Evolutionary conservation across 2,113 vertebrate genomes (phyloP), one percentile per base, ranked within the genome.

Genomic region (Petaurus breviceps): DNA sequence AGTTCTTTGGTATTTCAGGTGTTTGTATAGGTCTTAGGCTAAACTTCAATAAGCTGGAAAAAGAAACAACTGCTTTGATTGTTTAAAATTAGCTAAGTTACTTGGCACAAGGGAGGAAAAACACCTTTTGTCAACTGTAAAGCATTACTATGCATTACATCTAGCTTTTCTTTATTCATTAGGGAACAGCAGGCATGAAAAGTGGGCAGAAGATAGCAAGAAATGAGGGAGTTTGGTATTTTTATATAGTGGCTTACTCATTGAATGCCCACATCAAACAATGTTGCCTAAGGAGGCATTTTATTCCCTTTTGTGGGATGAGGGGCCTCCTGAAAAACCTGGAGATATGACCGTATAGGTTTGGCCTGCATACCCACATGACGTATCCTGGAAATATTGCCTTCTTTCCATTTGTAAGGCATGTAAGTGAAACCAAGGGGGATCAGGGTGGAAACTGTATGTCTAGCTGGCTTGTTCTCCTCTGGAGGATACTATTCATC

Each of bases 1-100:
- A 95, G 61, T 47, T 93, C 37, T 98, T 95, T 97, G 37, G 90
- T 97, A 47, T 98, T 96, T 96, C 53, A 96, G 95, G 92, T 84
- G 24, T 0, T 52, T 2, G 92, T 31, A 92, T 92, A 93, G 77
- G 97, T 98, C 93, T 94, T 96, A 68, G 53, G 91, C 94, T 54
- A 93, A 51, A 93, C 92, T 54, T 95, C 90, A 98, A 95, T 49
- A 96, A 96, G 24, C 31, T 94, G 93, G 95, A 92, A 68, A 51
- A 96, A 95, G 93, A 52, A 1, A 93, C 94, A 95, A 16, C 89
- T 91, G 14, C 93, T 97, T 97, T 93, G 68, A 77, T 90, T 89
- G 22, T 96, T 97, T 97, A 91, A 77, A 94, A 95, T 92, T 31
- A 94, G 92, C 23, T 93, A 61, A 46, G 0, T 84, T 96, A 92